Evolutionary conservation across 2,888 invertebrate genomes (phyloP), one percentile per base, ranked within the genome.

Genomic region (Drosophila sordidapex): DNA sequence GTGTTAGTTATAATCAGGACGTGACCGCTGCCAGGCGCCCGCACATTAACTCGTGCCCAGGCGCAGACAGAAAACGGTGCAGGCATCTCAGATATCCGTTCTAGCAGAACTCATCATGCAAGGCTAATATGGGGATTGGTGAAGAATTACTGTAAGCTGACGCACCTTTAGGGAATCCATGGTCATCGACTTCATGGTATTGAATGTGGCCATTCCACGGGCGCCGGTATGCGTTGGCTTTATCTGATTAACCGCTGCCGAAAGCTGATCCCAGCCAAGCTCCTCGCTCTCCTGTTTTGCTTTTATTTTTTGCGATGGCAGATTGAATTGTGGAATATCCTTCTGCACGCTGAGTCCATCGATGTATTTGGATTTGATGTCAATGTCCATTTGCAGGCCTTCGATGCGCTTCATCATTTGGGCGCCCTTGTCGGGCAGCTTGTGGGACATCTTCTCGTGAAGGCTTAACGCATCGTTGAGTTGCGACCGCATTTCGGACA

Each of bases 111-210:
- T 91, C 92, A 91, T 92, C 91, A 92, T 66, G 21, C 8, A 29
- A 53, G 13, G 18, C 7, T 2, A 33, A 48, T 7, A 2, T 7
- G 31, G 4, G 1, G 5, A 18, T 8, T n/a, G 33, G 4, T n/a
- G 3, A 15, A 31, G 6, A 51, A n/a, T 10, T n/a, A 7, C 1
- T 31, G 10, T 56, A 7, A 27, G 15, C 46, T 46, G 25, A 61
- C 59, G 13, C 49, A 93, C 93, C 77, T 96, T 95, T 4, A 97
- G 93, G 6, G 96, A 94, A 49, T 97, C 96, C 64, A 96, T 92
- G 4, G 97, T 97, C 35, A 97, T 89, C 11, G 94, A 93, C 73
- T 96, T 95, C 85, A 97, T 96, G 2, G 94, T 94, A 87, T 95
- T 94, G 81, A 95, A 95, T 0, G 96, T 96, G 40, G 95, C 94